Conservation (phyloP, 2,113 vertebrate genomes). For the Pedionomus torquatus region DNA sequence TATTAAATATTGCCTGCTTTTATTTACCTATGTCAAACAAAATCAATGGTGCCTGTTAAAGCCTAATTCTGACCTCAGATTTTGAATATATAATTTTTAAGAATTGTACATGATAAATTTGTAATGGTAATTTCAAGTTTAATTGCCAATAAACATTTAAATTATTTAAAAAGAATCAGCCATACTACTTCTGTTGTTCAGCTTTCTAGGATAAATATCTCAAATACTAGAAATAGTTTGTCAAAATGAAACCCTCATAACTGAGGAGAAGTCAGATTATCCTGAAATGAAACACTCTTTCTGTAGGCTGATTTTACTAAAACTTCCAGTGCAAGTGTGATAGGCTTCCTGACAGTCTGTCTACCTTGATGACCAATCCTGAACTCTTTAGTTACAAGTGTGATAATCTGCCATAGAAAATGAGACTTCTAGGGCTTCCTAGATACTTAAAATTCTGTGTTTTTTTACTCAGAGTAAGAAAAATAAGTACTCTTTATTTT, state of each 20-base stretch:
- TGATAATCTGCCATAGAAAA: neutral
- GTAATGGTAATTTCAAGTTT: neutral
- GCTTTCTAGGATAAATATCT: neutral
- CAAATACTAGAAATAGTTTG: neutral
- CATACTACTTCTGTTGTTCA: neutral
- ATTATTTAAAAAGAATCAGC: neutral
- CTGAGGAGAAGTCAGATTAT: neutral
- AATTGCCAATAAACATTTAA: neutral
- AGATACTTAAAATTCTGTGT: neutral
- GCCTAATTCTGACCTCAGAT: neutral
- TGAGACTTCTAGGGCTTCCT: neutral
- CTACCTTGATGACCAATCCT: neutral
- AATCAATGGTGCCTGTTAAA: neutral
- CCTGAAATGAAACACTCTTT: neutral
- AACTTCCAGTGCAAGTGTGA: neutral
- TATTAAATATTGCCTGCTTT: neutral
- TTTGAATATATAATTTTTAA: neutral
- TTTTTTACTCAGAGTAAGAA: neutral
- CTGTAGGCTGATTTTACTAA: neutral
- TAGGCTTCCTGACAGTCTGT: neutral
- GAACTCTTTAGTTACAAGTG: neutral
- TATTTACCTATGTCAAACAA: slow-evolving; percentile 7
- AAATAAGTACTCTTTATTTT: neutral
- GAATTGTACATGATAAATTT: neutral
- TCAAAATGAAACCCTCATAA: neutral